Evolutionary conservation across 1,140 invertebrate genomes (phyloP), one percentile per base, ranked within the genome.

Genomic region (Batillaria attramentaria): DNA sequence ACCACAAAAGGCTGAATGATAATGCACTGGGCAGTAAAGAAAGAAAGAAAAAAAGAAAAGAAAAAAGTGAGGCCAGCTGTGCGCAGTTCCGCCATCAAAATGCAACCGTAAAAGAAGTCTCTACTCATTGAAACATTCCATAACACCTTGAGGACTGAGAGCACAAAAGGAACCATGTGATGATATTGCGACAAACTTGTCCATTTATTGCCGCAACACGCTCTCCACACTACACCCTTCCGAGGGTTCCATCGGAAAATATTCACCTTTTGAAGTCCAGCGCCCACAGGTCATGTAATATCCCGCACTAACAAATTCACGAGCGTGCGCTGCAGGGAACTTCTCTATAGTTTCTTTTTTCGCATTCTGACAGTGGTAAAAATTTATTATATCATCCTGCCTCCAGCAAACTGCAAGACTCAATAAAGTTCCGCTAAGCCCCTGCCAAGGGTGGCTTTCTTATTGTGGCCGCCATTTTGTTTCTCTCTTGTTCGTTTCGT

Each of bases 281-380:
- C 72, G 72, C 43, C 72, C 54, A 18, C 10, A 35, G 72, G 72
- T 57, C 37, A 73, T 42, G 28, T 50, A 73, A 73, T 73, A 73
- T 73, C 72, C 72, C 46, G 46, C 72, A 57, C 46, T 73, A 73
- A 73, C 72, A 73, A 73, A 73, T 73, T 73, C 72, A 73, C 72
- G 50, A 33, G 43, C 72, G 68, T 41, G 46, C 10, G 24, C 39
- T 24, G n/a, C 41, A 42, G 4, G 5, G 18, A 18, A 6, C 39
- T 57, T 54, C 60, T 1, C 50, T 72, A 4, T 10, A 20, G 31
- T 70, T 70, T 20, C 35, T n/a, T 43, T 31, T 50, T 33, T 72
- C n/a, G 5, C 5, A 10, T 50, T 72, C 31, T 42, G 28, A 13
- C 41, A 20, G 70, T 46, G 41, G 1, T 13, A 33, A 50, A 50